phyloP scores from a whole-genome alignment of 2,797 vertebrate genomes.

The Propithecus deckenii region DNA sequence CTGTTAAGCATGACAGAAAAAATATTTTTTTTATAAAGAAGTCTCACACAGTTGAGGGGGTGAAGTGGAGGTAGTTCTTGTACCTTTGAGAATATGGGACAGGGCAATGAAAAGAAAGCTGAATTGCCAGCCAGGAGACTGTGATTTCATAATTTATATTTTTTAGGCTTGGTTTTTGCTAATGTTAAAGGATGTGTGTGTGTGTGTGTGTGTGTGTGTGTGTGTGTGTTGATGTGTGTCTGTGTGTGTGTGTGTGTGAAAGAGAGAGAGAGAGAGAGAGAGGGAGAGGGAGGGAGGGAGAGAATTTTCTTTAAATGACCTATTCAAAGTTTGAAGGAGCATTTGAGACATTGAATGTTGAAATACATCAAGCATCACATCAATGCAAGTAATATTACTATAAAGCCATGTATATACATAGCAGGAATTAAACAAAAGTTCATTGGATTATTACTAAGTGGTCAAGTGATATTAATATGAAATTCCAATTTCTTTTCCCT shows the following conservation, averaged over 20 bases:
- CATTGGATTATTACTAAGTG: background rate
- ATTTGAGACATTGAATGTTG: background rate
- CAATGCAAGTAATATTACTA: background rate
- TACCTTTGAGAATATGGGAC: background rate
- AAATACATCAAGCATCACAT: background rate
- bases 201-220: background rate
- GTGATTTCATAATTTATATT: background rate
- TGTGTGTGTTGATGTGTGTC: background rate
- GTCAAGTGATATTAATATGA: background rate
- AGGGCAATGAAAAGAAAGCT: background rate
- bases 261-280: background rate
- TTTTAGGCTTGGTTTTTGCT: background rate
- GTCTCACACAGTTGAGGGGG: background rate
- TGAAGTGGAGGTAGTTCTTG: background rate
- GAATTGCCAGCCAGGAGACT: background rate
- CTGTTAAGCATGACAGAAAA: background rate
- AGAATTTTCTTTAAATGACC: background rate
- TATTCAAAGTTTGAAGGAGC: background rate
- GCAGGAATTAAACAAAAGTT: background rate
- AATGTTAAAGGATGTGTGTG: background rate
- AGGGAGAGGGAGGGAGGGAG: no score
- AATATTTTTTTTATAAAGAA: background rate
- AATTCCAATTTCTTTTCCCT: slow-evolving; percentile 20
- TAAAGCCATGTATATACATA: background rate
- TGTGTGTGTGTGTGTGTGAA: background rate